Percentiles rank a stretch among this genome's conserved stretches.
phyloP scores from a whole-genome alignment of 2,797 vertebrate species.

The Kryptopterus vitreolus region DNA sequence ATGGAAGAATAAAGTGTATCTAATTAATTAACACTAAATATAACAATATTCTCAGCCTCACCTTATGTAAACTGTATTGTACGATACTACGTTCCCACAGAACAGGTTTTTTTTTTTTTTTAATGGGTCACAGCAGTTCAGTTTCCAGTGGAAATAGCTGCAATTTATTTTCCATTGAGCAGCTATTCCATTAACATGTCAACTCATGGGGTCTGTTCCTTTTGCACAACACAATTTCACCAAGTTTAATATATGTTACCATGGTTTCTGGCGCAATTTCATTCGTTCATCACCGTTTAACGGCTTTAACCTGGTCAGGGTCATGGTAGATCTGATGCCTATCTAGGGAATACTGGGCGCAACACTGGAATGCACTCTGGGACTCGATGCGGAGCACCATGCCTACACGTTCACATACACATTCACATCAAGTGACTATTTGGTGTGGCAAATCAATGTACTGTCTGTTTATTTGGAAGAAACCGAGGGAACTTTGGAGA shows the following conservation, averaged over 20 bases:
- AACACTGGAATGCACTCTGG: background rate
- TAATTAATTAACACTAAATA: background rate
- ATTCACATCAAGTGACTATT: background rate
- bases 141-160: background rate
- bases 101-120: background rate
- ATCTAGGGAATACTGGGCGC: background rate
- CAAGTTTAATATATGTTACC: background rate
- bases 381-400: background rate
- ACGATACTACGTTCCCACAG: background rate
- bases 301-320: background rate
- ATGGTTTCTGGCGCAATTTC: background rate
- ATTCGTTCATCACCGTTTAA: background rate
- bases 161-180: background rate
- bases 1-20: background rate
- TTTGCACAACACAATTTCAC: background rate
- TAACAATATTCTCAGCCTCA: background rate
- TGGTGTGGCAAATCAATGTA: background rate
- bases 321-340: background rate
- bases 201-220: background rate
- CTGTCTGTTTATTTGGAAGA: background rate
- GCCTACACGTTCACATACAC: background rate
- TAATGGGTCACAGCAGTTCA: background rate
- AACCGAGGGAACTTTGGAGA: background rate
- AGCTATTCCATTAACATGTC: slow-evolving; percentile 4
- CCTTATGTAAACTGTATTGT: background rate